phyloP scores from a whole-genome alignment of 1,140 invertebrate genomes.

The Drosophila lowei region DNA sequence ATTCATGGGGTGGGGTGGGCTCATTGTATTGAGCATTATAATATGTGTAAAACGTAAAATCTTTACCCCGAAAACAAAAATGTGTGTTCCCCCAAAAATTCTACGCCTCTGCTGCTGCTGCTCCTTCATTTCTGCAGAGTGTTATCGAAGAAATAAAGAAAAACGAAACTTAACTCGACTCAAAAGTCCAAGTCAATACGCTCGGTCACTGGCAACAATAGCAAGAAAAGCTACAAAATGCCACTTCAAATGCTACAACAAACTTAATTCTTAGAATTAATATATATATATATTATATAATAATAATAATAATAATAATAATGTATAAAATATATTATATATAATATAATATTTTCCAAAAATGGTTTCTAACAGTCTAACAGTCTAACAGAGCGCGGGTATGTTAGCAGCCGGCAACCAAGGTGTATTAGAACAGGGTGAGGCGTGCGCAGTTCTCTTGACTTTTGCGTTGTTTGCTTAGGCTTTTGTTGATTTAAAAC shows the following conservation, averaged over 20 bases:
- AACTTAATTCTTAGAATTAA: too few species aligned
- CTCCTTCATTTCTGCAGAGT: slow-evolving; percentile 13
- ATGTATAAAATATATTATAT: too few species aligned
- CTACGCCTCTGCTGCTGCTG: slow-evolving; percentile 1
- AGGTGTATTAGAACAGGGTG: too few species aligned
- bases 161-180: slow-evolving; percentile 60
- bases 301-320: too few species aligned
- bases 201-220: slow-evolving; percentile 65
- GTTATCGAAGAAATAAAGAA: slow-evolving; percentile 21
- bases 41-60: slow-evolving; percentile 75
- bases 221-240: slow-evolving; percentile 19
- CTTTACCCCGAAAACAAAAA: slow-evolving; percentile 48
- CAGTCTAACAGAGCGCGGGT: too few species aligned
- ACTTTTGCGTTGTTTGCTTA: slow-evolving; percentile 10
- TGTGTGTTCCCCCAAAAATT: slow-evolving; percentile 49
- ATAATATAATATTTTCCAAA: too few species aligned
- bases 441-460: slow-evolving; percentile 14
- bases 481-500: slow-evolving; percentile 14
- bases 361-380: too few species aligned
- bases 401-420: too few species aligned
- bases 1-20: not conserved
- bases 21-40: slow-evolving; percentile 61
- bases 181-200: slow-evolving; percentile 81
- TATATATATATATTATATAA: too few species aligned
- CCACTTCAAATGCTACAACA: slow-evolving; percentile 1